These are phyloP conservation scores for Cygnus olor DNA, from an alignment of 2,797 vertebrate genomes.

Conservation along the genomic window DNA sequence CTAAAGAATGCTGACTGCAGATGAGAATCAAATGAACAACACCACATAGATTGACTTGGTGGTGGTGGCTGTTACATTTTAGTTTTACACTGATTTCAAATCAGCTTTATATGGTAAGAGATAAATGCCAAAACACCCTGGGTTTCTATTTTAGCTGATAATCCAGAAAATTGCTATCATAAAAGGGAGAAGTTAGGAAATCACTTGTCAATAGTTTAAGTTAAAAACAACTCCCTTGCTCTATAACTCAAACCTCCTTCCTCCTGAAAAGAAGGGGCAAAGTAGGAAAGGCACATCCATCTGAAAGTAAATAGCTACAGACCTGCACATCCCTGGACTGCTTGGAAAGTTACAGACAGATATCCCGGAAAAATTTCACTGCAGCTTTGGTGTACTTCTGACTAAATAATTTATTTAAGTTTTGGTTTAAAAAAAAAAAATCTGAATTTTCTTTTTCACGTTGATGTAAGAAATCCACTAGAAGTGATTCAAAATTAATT, in stretches of 20 bases:
- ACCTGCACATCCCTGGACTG: not conserved
- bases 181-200: not conserved
- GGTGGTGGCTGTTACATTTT: not conserved
- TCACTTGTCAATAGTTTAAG: not conserved
- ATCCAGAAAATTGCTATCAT: not conserved
- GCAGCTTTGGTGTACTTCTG: not conserved
- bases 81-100: not conserved
- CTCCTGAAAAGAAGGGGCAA: not conserved
- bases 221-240: not conserved
- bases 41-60: too few relatives aligned
- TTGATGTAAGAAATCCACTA: not conserved
- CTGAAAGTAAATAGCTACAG: not conserved
- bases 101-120: not conserved
- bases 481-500: not conserved
- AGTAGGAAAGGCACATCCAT: not conserved
- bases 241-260: not conserved
- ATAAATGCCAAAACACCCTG: not conserved
- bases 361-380: not conserved
- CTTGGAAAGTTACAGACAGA: not conserved
- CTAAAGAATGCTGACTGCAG: not conserved
- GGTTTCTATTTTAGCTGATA: not conserved
- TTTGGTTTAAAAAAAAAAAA: too few relatives aligned
- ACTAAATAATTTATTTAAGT: not conserved
- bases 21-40: not conserved
- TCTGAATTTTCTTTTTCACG: not conserved